Evolutionary conservation across 2,888 invertebrate genomes (phyloP), one percentile per base, ranked within the genome.

Genomic region (Polydrusus cervinus): DNA sequence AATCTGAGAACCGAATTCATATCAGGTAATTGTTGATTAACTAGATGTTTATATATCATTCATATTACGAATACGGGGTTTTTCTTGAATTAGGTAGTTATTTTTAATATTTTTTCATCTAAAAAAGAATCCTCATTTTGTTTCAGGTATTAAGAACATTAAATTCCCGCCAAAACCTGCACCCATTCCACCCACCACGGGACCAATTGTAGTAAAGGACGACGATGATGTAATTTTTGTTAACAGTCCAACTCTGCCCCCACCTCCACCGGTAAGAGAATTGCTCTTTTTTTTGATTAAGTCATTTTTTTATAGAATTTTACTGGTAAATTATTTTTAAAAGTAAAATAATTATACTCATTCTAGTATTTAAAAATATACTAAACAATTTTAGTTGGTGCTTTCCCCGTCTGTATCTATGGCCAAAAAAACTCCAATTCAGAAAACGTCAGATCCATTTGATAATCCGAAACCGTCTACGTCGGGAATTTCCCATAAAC

Each of bases 1-100:
- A 90, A 89, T 83, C 84, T 91, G 11, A 88, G 89, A 79, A 88
- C 88, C 53, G 91, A 90, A 62, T 88, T 90, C 74, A 89, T 90
- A 80, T 84, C 87, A 53, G 90, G 89, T 82, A 1, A 25, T 25
- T 25, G 25, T 25, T 25, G 25, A 25, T n/a, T n/a, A n/a, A n/a
- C n/a, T n/a, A n/a, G n/a, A n/a, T n/a, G n/a, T n/a, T n/a, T n/a
- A n/a, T n/a, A n/a, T n/a, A n/a, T 25, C 25, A 25, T 25, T 25
- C 25, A 5, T 5, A 25, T 3, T 25, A 25, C 3, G 25, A 1
- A 25, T n/a, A n/a, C n/a, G 25, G 1, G 1, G 25, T 25, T 25
- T 25, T 25, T 5, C 5, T 25, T 25, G 25, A 25, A 25, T n/a
- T n/a, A n/a, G n/a, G n/a, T n/a, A n/a, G n/a, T n/a, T n/a, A n/a